These are phyloP conservation scores for Sitobion miscanthi DNA, from an alignment of 1,140 invertebrate genomes.

Conservation along the genomic window DNA sequence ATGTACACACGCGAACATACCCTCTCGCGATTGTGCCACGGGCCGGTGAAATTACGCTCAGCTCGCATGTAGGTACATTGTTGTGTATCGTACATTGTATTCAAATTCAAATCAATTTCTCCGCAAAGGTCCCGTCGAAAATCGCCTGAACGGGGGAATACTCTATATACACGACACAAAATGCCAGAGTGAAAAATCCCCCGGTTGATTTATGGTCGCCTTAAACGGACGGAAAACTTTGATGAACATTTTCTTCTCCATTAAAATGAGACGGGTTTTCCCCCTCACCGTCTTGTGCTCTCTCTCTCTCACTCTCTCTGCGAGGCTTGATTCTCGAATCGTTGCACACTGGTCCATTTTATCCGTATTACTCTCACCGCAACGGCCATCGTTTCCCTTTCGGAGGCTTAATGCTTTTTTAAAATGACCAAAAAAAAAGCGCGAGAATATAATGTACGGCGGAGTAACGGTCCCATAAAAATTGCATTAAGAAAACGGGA, in stretches of 20 bases:
- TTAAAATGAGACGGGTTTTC: conserved; percentile 31
- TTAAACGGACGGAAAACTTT: conserved; percentile 47
- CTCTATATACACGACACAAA: neutral
- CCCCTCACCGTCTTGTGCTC: neutral
- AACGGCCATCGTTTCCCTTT: neutral
- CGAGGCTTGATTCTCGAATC: neutral
- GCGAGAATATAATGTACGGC: neutral
- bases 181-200: conserved; percentile 11
- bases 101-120: conserved; percentile 44
- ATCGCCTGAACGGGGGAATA: neutral
- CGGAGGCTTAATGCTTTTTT: conserved; percentile 18
- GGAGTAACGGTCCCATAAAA: neutral
- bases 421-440: neutral
- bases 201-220: conserved; percentile 38
- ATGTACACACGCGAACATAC: neutral
- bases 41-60: neutral
- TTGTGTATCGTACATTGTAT: conserved; percentile 10
- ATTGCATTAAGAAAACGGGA: conserved; percentile 12
- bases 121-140: neutral
- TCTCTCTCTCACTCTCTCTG: neutral
- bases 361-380: conserved; percentile 15
- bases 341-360: conserved; percentile 37
- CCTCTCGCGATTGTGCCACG: neutral
- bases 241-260: conserved; percentile 53
- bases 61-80: neutral